Conservation (phyloP, 2,888 invertebrate species). For the Cephalotes varians region DNA sequence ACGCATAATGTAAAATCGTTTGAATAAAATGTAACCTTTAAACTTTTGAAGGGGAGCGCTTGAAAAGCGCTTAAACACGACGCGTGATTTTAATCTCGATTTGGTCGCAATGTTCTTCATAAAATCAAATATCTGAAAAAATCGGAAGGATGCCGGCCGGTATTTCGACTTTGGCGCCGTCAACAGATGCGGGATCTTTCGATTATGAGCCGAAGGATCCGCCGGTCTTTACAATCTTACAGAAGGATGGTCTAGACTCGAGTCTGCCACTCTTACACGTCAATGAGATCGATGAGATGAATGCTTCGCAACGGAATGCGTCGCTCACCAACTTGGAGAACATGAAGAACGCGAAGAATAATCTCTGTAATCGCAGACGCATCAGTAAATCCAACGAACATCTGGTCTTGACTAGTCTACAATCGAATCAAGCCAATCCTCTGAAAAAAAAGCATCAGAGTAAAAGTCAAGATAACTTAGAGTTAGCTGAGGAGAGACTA, state of each 20-base stretch:
- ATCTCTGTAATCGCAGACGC: slow-evolving; percentile 77
- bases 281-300: slow-evolving; percentile 70
- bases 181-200: slow-evolving; percentile 69
- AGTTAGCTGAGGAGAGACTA: slow-evolving; percentile 75
- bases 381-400: slow-evolving; percentile 83
- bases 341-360: slow-evolving; percentile 61
- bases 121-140: slow-evolving; percentile 12
- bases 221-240: slow-evolving; percentile 82
- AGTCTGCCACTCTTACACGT: slow-evolving; percentile 80
- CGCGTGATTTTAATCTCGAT: slow-evolving; percentile 7
- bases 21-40: neutral
- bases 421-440: slow-evolving; percentile 79
- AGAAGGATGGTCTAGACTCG: slow-evolving; percentile 79
- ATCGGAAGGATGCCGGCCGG: slow-evolving; percentile 79
- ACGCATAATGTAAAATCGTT: neutral
- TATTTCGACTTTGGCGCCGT: slow-evolving; percentile 79
- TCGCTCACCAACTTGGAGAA: slow-evolving; percentile 53
- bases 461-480: slow-evolving; percentile 86
- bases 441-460: slow-evolving; percentile 83
- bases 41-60: slow-evolving; percentile 38
- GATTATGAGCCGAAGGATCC: slow-evolving; percentile 71
- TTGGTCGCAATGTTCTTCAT: slow-evolving; percentile 18
- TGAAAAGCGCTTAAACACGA: slow-evolving; percentile 15
- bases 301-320: neutral
- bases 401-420: slow-evolving; percentile 77